Evolutionary conservation across 1,140 invertebrate species (phyloP), one percentile per base, ranked within the genome.

Genomic region (Rhizoglyphus robini): DNA sequence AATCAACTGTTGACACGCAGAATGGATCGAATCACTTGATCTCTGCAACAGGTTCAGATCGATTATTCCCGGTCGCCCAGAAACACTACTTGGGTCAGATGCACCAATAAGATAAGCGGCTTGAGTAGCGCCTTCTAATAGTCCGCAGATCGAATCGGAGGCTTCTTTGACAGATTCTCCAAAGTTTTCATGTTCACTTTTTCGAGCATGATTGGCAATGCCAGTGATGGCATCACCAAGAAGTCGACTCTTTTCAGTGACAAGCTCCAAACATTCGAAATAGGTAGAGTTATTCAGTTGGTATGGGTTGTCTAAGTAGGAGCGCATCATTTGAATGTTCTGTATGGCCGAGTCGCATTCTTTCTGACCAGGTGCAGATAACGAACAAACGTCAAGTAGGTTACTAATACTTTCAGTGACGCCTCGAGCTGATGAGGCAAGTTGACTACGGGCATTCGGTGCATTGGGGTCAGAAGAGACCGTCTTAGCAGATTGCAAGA

Each of bases 341-440:
- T 91, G 81, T n/a, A 96, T 86, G 1, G 95, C 93, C 73, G 89
- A 94, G 73, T 95, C 92, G 76, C 93, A 97, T 73, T 98, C 95
- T 74, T 90, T 94, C 78, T 96, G 90, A 0, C 93, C 88, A 69
- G 75, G 91, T 0, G 88, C 86, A 1, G 86, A 85, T 47, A 83
- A 85, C 3, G 87, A 88, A 74, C 86, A 90, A 57, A 86, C 83
- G 75, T 88, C 86, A 20, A 89, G 86, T 41, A 96, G 77, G 69
- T 88, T 83, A 74, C 96, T 96, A 65, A 96, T 93, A 72, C 87
- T 90, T 68, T 96, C 91, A 0, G 89, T 95, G 4, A 96, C 89
- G 2, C 86, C 83, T 46, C 89, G 82, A 0, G 90, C 89, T 29
- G 91, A 90, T 1, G 85, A 83, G 13, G 88, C 83, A 0, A 95